Percentiles rank a stretch among this genome's conserved stretches.
Conservation (phyloP, 2,888 invertebrate species). For the Lasioglossum malachurum region DNA sequence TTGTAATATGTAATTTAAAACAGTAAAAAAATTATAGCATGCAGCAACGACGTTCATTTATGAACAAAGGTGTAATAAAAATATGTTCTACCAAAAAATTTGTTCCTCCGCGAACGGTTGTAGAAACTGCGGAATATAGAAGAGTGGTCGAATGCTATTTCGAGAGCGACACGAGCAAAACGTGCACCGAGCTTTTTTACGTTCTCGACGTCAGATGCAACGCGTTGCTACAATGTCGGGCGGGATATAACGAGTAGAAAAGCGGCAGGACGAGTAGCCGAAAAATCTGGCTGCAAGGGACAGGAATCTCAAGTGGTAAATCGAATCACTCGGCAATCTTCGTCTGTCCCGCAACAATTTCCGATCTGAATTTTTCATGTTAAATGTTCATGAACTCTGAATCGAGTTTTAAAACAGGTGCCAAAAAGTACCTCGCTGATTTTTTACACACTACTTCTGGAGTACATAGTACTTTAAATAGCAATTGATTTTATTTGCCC, state of each 20-base stretch:
- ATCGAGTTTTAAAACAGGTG: no score
- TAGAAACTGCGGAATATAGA: conserved; percentile 8
- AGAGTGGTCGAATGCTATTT: conserved; percentile 8
- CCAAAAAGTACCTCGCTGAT: no score
- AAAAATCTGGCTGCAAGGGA: conserved; percentile 1
- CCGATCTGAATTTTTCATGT: no score
- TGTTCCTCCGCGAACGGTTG: not conserved
- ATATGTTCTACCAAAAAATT: not conserved
- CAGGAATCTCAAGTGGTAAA: not conserved
- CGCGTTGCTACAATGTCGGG: conserved; percentile 29
- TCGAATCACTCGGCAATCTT: not conserved
- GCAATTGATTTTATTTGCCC: no score
- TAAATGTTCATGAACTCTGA: no score
- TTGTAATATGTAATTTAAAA: no score
- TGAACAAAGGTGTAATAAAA: not conserved
- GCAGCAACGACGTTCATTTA: not conserved
- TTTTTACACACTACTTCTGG: no score
- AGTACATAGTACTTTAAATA: no score
- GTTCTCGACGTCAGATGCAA: conserved; percentile 41
- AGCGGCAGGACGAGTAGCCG: not conserved
- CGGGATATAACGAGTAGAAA: not conserved
- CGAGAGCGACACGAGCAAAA: conserved; percentile 8
- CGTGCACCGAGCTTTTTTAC: conserved; percentile 27
- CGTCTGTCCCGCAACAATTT: not conserved
- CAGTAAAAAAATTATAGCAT: no score